These are phyloP conservation scores for Germaria angustata DNA, from an alignment of 2,888 invertebrate genomes.

Conservation along the genomic window DNA sequence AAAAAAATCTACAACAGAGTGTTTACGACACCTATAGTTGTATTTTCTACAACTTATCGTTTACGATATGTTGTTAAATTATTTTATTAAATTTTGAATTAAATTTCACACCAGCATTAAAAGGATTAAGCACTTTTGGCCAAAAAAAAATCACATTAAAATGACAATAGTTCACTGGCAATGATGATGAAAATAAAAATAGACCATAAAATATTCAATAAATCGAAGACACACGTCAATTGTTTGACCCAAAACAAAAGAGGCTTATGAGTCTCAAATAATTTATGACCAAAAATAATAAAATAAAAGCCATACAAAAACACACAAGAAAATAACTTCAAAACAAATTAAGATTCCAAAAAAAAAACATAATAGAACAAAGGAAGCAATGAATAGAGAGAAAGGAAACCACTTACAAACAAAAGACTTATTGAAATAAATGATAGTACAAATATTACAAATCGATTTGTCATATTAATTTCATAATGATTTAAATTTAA, in stretches of 20 bases:
- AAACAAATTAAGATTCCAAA: conserved; percentile 73
- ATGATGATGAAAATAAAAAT: background rate
- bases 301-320: conserved; percentile 65
- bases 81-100: conserved; percentile 15
- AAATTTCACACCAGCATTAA: conserved; percentile 60
- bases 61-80: too few relatives aligned
- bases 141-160: conserved; percentile 56
- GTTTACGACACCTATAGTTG: too few relatives aligned
- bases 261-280: conserved; percentile 32
- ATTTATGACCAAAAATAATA: conserved; percentile 45
- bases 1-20: too few relatives aligned
- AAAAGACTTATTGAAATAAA: conserved; percentile 40
- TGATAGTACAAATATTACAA: conserved; percentile 59
- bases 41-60: too few relatives aligned
- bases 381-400: conserved; percentile 22
- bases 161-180: conserved; percentile 29
- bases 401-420: background rate
- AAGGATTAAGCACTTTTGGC: conserved; percentile 37
- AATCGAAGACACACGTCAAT: conserved; percentile 59
- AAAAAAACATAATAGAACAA: conserved; percentile 17
- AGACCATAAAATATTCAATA: conserved; percentile 50
- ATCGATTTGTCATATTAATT: conserved; percentile 70
- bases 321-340: conserved; percentile 70
- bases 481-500: conserved; percentile 69
- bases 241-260: conserved; percentile 47